Evolutionary conservation across 2,888 invertebrate species (phyloP).

Genomic region (Aphidius colemani): DNA sequence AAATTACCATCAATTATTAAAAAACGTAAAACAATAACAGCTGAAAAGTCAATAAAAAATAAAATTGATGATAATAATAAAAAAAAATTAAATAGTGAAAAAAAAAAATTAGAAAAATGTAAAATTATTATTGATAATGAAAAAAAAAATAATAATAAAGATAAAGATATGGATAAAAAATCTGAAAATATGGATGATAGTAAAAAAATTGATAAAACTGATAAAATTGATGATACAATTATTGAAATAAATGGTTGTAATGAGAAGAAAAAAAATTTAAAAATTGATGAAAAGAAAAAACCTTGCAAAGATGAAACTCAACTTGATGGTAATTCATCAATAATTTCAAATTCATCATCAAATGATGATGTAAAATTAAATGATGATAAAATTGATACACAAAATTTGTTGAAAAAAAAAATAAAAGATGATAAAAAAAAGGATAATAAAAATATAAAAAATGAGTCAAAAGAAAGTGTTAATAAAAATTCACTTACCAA

Average conservation of each 20-base stretch:
- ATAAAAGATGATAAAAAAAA: constrained; percentile 52
- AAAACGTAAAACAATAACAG: constrained; percentile 49
- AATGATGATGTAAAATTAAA: constrained; percentile 40
- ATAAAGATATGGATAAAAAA: constrained; percentile 36
- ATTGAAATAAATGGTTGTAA: constrained; percentile 19
- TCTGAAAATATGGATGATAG: constrained; percentile 29
- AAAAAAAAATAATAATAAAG: constrained; percentile 28
- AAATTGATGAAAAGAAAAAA: constrained; percentile 36
- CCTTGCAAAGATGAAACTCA: constrained; percentile 32
- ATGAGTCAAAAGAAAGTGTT: constrained; percentile 46
- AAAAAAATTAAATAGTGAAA: constrained; percentile 49
- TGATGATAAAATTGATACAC: constrained; percentile 44
- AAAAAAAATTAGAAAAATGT: constrained; percentile 35
- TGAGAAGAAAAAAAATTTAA: constrained; percentile 41
- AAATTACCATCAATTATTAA: constrained; percentile 54
- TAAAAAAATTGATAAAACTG: constrained; percentile 23
- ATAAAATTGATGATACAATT: constrained; percentile 24
- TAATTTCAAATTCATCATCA: constrained; percentile 18
- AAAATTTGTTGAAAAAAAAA: constrained; percentile 45
- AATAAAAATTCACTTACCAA: constrained; percentile 45
- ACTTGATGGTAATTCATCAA: constrained; percentile 36
- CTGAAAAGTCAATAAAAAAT: constrained; percentile 43
- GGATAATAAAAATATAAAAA: constrained; percentile 45
- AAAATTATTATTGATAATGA: constrained; percentile 25
- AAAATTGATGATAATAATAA: constrained; percentile 30